Evolutionary conservation across 1,140 invertebrate genomes (phyloP).

Genomic region (Bilobella aurantiaca): DNA sequence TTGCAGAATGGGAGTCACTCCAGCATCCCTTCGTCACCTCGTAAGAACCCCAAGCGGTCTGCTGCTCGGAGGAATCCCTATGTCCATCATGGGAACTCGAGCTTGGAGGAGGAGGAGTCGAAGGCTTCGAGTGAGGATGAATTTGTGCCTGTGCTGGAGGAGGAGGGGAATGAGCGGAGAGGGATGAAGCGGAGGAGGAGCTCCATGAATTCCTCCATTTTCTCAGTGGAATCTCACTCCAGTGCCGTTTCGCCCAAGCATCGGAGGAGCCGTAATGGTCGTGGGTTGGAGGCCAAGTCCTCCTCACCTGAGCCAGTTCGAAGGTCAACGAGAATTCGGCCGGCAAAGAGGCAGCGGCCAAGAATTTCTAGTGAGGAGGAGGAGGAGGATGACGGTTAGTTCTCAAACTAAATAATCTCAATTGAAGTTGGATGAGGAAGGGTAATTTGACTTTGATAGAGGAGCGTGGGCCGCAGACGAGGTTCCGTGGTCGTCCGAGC

Average conservation of each 20-base stretch:
- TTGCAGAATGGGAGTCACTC: background rate
- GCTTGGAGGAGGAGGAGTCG: background rate
- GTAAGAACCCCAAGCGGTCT: slow-evolving; percentile 22
- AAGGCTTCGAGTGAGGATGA: background rate
- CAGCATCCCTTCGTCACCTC: slow-evolving; percentile 4
- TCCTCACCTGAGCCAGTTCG: background rate
- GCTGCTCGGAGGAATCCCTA: slow-evolving; percentile 17
- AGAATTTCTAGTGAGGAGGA: background rate
- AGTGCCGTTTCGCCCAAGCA: background rate
- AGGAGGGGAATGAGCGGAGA: slow-evolving; percentile 5
- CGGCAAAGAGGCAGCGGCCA: background rate
- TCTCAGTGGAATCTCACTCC: background rate
- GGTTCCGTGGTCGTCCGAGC: slow-evolving; percentile 18
- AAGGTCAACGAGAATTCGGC: background rate
- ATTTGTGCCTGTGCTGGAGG: slow-evolving; percentile 35
- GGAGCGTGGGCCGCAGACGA: slow-evolving; percentile 11
- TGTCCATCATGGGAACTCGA: background rate
- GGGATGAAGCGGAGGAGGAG: no score
- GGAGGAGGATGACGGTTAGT: background rate
- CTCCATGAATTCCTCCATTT: no score
- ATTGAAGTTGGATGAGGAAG: background rate
- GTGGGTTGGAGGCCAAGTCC: background rate
- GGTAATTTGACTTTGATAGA: background rate
- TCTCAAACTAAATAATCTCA: background rate
- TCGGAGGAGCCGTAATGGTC: background rate